Evolutionary conservation across 2,888 invertebrate species (phyloP), one percentile per base, ranked within the genome.

Genomic region (Drosophila rubida): DNA sequence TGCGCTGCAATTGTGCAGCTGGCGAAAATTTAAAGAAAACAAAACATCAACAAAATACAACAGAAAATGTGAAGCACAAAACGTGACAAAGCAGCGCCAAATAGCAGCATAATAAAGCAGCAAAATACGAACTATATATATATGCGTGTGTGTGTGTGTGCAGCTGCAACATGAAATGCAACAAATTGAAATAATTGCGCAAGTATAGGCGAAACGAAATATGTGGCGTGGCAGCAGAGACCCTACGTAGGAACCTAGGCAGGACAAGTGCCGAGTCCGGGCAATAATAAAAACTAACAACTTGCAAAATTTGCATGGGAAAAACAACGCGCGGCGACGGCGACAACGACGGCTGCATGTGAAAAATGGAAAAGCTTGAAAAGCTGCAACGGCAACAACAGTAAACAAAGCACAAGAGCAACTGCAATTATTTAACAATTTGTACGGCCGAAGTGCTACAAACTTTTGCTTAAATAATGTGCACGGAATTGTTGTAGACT

Each of bases 341-440:
- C 65, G 50, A 57, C 45, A 46, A 35, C 70, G 57, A 58, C 42
- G 49, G 61, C 41, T 68, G 46, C 46, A 75, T 64, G 54, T 57
- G 80, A 59, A 71, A 69, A 69, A 62, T 62, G 62, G 41, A 61
- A 82, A 67, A 78, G 61, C 70, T 63, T 67, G 58, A 66, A 54
- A 53, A 23, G 23, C 66, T 53, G 35, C 41, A 59, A 14, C 22
- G 16, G 14, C 27, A 51, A 23, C 60, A 49, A 53, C 42, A 35
- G 35, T 48, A 44, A 61, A 54, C 35, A 57, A 53, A 51, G 59
- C 51, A 45, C 35, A 62, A 63, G 78, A 78, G 66, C 69, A 83
- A 80, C 63, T 68, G 78, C 87, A 81, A 84, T 81, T 81, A 87
- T 87, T 82, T 78, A 84, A 84, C 81, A 84, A 84, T 81, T 84